Evolutionary conservation across 2,888 invertebrate genomes (phyloP), one percentile per base, ranked within the genome.

Genomic region (Idaea straminata): DNA sequence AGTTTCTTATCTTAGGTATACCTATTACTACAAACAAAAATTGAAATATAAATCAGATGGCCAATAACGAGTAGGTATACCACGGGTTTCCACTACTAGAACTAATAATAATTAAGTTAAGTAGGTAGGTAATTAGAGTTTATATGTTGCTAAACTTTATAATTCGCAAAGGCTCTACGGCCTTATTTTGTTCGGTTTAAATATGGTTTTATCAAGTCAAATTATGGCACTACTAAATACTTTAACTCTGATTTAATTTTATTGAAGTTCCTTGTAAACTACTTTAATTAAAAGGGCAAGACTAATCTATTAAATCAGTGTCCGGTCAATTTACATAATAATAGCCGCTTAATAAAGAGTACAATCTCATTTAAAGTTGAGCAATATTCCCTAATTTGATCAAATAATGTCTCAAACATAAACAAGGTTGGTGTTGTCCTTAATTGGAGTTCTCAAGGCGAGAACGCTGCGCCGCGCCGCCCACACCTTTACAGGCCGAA

Each of bases 391-490:
- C 84, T 83, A 82, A 87, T 86, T 83, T 83, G 83, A 79, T 76
- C 82, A 86, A 82, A 82, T 82, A 78, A 79, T 82, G 76, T 75
- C 82, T 81, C 84, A 80, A 80, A 81, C 81, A 77, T 78, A 83
- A 86, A 88, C 86, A 83, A 82, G 81, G 71, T 71, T 78, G 80
- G 80, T 78, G 81, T 78, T 84, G 75, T 67, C 86, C 89, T 81
- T 89, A 89, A 85, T 87, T 88, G 87, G 88, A 71, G 80, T 74
- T 79, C 77, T 76, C 86, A 88, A 88, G 86, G 87, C 78, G 73
- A 78, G 76, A 74, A 77, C 79, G 79, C 77, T 72, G 76, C 78
- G 77, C 76, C 86, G 79, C 25, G 47, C 47, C 47, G 47, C 86
- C 85, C 75, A 86, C 89, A 70, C 63, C 62, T 63, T 62, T 61